Evolutionary conservation across 2,888 invertebrate species (phyloP), one percentile per base, ranked within the genome.

Genomic region (Macropis europaea): DNA sequence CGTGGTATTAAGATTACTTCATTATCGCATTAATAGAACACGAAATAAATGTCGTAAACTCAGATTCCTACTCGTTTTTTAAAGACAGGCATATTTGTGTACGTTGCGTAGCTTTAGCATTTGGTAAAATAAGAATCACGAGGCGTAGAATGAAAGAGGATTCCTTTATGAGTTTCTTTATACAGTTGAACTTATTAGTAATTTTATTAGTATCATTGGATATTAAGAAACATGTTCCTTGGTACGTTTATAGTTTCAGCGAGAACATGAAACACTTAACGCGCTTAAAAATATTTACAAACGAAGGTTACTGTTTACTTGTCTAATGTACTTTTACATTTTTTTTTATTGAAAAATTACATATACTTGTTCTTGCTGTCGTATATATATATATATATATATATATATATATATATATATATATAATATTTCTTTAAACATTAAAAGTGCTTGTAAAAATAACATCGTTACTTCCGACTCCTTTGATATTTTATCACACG

Each of bases 21-120:
- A 79, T 72, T 82, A 81, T 77, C 77, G 82, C 63, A 82, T 78
- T 66, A 82, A 83, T 78, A 73, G 70, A 80, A 54, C 32, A 73
- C 53, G 15, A 73, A 66, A 75, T 61, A 53, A 47, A 62, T 40
- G 32, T 52, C 13, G 26, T 66, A 36, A 36, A 59, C n/a, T 56
- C 5, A 17, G 28, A 56, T 45, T 73, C 36, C 40, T 53, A 45
- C 13, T 52, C 17, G 6, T 45, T 43, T 2, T n/a, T 38, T 6
- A 19, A 50, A 48, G 40, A 47, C 50, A 60, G 43, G 30, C 28
- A 43, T 28, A 7, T 36, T 28, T 38, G n/a, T 52, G 43, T 45
- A 36, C 6, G 26, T 57, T 26, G 30, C 26, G 26, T 28, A 34
- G 9, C 7, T 38, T 26, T 45, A 17, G 9, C 15, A 61, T 36